Conservation (phyloP, 2,797 vertebrate species). For the Artibeus jamaicensis region DNA sequence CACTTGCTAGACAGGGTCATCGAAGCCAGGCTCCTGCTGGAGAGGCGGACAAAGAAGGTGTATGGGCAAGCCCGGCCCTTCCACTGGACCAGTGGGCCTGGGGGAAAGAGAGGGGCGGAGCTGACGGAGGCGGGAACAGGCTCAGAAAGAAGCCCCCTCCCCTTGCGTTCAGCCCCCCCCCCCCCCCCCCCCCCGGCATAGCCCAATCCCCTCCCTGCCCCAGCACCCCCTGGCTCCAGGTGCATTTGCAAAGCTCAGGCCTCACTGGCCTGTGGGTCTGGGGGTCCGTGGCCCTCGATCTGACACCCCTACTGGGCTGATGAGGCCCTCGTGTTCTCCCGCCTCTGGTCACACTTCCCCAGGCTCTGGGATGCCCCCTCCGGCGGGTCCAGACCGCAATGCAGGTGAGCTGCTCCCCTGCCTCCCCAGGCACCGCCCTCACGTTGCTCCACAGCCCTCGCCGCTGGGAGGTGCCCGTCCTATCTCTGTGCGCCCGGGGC, state of each 20-base stretch:
- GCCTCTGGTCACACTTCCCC: not conserved
- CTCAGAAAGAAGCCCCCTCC: not conserved
- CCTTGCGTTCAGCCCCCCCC: rapidly evolving
- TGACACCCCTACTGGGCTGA: rapidly evolving
- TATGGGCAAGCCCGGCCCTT: rapidly evolving
- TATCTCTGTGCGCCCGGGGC: rapidly evolving
- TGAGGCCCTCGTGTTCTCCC: rapidly evolving
- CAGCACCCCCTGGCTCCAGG: rapidly evolving
- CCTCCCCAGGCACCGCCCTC: not conserved
- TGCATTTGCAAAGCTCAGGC: too few species aligned
- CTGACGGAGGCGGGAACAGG: not conserved
- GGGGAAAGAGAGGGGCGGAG: not conserved
- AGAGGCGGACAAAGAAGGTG: not conserved
- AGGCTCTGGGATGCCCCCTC: not conserved
- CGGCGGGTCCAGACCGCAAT: rapidly evolving
- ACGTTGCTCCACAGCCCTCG: rapidly evolving
- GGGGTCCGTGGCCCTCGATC: not conserved
- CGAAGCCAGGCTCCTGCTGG: not conserved
- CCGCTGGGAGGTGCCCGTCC: not conserved
- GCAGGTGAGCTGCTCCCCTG: rapidly evolving
- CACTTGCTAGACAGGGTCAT: too few species aligned
- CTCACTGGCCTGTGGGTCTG: rapidly evolving
- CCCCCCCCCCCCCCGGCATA: rapidly evolving
- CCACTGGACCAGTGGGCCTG: rapidly evolving
- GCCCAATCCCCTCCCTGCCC: not conserved